Conservation (phyloP, 2,113 vertebrate species). For the Percina caprodes region DNA sequence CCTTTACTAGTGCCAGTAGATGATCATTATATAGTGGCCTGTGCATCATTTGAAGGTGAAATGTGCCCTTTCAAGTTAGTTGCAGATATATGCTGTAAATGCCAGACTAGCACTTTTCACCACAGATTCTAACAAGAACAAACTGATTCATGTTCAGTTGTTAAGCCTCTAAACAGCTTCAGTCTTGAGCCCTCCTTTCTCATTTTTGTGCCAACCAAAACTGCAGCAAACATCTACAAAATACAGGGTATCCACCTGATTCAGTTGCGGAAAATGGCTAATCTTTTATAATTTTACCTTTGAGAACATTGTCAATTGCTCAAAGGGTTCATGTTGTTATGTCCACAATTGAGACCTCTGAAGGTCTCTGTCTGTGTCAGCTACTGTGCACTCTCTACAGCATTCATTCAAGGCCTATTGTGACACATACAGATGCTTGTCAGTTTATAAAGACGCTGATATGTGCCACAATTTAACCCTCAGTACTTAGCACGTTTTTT, state of each 20-base stretch:
- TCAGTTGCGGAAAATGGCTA: background rate
- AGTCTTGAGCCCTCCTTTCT: background rate
- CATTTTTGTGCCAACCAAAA: background rate
- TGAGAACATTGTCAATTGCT: background rate
- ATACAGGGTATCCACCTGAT: background rate
- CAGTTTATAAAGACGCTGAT: conserved; percentile 1
- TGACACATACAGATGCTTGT: background rate
- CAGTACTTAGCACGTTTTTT: background rate
- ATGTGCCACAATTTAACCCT: background rate
- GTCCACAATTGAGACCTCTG: background rate
- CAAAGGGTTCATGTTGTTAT: background rate
- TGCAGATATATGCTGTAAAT: conserved; percentile 2
- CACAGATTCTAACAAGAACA: background rate
- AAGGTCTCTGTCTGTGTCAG: background rate
- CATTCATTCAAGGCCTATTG: background rate
- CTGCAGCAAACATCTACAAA: background rate
- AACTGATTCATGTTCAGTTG: background rate
- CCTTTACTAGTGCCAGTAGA: conserved; percentile 36
- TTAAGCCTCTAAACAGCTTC: no score
- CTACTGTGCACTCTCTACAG: background rate
- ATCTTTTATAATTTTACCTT: background rate
- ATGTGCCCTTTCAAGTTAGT: background rate
- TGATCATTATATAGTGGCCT: conserved; percentile 38
- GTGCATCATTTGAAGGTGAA: conserved; percentile 27
- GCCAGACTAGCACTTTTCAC: conserved; percentile 1